Percentiles rank a stretch among this genome's conserved stretches.
Evolutionary conservation across 2,113 vertebrate species (phyloP).

Genomic region (Suricata suricatta): DNA sequence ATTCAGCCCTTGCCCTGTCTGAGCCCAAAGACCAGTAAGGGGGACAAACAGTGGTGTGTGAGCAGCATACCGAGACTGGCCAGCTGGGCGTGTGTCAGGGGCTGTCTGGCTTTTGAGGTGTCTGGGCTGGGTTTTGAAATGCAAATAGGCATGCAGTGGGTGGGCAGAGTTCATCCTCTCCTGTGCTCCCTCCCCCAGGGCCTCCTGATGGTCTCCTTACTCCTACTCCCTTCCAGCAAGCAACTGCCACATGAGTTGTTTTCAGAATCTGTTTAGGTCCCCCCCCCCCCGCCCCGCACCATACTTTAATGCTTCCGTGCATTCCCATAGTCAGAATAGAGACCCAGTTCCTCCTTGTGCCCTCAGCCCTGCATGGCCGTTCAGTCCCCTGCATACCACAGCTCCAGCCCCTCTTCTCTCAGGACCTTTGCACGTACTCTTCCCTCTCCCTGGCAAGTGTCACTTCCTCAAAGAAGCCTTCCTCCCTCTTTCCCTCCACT

Average conservation of each 20-base stretch:
- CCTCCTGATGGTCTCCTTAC: background rate
- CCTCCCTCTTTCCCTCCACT: background rate
- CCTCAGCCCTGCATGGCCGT: background rate
- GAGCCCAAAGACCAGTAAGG: background rate
- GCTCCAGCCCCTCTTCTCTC: background rate
- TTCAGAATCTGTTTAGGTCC: background rate
- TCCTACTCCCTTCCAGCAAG: background rate
- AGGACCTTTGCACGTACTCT: background rate
- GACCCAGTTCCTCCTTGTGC: background rate
- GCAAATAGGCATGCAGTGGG: background rate
- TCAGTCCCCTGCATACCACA: no score
- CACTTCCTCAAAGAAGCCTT: background rate
- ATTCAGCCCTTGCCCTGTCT: background rate
- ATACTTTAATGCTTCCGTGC: background rate
- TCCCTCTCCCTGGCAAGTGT: background rate
- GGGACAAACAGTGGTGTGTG: rapidly evolving
- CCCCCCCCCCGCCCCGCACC: no score
- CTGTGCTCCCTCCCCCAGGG: background rate
- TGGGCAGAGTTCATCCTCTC: no score
- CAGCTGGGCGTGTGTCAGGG: background rate
- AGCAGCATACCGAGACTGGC: background rate
- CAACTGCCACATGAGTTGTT: background rate
- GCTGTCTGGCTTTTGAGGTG: background rate
- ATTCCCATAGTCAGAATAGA: background rate
- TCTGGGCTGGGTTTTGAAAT: background rate